A percentile compares a stretch with the other conserved stretches of the same genome.
Conservation (phyloP, 1,140 invertebrate species). For the Tetraneura akinire region DNA sequence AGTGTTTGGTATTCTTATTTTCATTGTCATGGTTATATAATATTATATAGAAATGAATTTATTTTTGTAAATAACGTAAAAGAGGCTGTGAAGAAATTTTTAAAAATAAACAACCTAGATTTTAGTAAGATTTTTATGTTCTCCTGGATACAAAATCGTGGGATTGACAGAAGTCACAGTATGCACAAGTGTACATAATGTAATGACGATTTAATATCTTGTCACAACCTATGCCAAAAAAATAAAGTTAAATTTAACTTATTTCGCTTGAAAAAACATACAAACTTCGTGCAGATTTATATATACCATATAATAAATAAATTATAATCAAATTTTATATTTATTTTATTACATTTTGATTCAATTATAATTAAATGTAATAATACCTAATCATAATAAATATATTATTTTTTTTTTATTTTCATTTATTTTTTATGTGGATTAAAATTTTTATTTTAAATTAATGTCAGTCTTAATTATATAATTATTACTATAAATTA, state of each 20-base stretch:
- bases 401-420: background rate
- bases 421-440: background rate
- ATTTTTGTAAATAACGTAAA: constrained; percentile 17
- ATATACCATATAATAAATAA: background rate
- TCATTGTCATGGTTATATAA: constrained; percentile 43
- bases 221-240: constrained; percentile 50
- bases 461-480: background rate
- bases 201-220: constrained; percentile 52
- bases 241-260: constrained; percentile 51
- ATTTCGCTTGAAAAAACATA: constrained; percentile 50
- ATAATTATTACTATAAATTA: background rate
- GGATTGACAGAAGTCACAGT: constrained; percentile 48
- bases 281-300: constrained; percentile 31
- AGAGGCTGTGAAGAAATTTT: constrained; percentile 32
- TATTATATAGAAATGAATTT: background rate
- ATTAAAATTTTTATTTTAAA: background rate
- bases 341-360: constrained; percentile 17
- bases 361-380: background rate
- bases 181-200: constrained; percentile 49
- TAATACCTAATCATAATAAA: background rate
- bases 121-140: constrained; percentile 41
- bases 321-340: background rate
- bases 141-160: constrained; percentile 51
- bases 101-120: constrained; percentile 51
- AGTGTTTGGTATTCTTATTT: background rate